Evolutionary conservation across 2,113 vertebrate genomes (phyloP).

Genomic region (Junco hyemalis): DNA sequence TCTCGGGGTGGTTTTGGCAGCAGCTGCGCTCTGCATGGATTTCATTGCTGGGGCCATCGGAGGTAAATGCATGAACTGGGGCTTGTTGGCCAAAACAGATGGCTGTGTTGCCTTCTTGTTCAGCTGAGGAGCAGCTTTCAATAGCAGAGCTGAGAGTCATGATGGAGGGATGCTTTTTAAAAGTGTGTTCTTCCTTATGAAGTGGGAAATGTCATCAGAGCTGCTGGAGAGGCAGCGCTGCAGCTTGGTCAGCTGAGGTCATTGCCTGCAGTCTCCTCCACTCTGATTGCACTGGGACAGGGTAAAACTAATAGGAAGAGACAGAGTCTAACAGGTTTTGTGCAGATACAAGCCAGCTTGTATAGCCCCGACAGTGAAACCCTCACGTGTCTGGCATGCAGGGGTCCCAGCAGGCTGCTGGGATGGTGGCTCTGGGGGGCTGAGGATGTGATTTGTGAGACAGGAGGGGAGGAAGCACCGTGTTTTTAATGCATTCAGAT

Average conservation of each 20-base stretch:
- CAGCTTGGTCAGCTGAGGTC: neutral
- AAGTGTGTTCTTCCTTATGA: neutral
- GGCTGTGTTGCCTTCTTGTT: neutral
- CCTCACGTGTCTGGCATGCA: neutral
- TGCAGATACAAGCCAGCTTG: neutral
- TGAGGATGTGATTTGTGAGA: neutral
- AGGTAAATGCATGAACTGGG: slow-evolving; percentile 76
- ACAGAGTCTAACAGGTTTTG: neutral
- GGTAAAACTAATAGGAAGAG: neutral
- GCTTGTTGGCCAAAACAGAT: neutral
- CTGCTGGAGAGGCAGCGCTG: neutral
- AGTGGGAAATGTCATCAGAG: neutral
- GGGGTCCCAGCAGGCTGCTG: neutral
- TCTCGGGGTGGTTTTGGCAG: neutral
- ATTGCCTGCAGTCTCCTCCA: neutral
- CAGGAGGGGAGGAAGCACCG: neutral
- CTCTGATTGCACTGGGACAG: neutral
- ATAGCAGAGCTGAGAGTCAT: neutral
- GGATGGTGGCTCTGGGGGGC: neutral
- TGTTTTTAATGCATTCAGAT: neutral
- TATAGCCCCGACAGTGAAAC: accelerated
- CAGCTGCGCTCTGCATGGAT: slow-evolving; percentile 74
- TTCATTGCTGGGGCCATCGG: slow-evolving; percentile 93
- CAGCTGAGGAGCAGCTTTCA: neutral
- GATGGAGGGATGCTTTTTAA: neutral